Conservation (phyloP, 2,113 vertebrate genomes). For the Coryphaenoides rupestris region DNA sequence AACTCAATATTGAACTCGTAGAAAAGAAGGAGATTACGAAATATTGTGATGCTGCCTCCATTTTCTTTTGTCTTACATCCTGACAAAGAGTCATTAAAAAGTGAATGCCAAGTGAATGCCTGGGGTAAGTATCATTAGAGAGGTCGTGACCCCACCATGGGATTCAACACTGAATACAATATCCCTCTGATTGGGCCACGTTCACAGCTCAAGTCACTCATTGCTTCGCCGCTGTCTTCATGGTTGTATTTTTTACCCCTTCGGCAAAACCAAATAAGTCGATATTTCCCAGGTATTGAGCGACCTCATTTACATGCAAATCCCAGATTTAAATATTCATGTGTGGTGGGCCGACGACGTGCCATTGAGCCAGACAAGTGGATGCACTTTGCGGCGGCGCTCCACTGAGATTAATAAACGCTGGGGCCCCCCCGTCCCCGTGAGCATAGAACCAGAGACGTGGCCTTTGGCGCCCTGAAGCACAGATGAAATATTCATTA, state of each 20-base stretch:
- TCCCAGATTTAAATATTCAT: conserved; percentile 20
- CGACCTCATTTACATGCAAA: conserved; percentile 27
- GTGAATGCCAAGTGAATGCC: neutral
- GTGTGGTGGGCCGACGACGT: neutral
- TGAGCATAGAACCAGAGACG: too few relatives aligned
- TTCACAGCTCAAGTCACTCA: neutral
- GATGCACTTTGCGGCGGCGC: conserved; percentile 4
- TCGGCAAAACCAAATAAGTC: neutral
- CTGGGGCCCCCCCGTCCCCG: conserved; percentile 2
- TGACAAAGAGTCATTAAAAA: conserved; percentile 1
- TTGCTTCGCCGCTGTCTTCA: conserved; percentile 1
- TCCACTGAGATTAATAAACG: conserved; percentile 23
- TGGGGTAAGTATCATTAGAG: neutral
- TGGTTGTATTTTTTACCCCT: neutral
- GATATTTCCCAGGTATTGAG: neutral
- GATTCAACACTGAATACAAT: neutral
- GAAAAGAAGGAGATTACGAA: too few relatives aligned
- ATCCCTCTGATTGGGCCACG: neutral
- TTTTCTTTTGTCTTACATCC: neutral
- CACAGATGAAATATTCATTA: conserved; percentile 30
- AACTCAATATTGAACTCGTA: too few relatives aligned
- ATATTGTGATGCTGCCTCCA: too few relatives aligned
- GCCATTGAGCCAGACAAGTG: conserved; percentile 13
- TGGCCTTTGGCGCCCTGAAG: conserved; percentile 12
- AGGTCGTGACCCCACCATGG: too few relatives aligned